Evolutionary conservation across 2,797 vertebrate genomes (phyloP).

Genomic region (Remorina albescens): DNA sequence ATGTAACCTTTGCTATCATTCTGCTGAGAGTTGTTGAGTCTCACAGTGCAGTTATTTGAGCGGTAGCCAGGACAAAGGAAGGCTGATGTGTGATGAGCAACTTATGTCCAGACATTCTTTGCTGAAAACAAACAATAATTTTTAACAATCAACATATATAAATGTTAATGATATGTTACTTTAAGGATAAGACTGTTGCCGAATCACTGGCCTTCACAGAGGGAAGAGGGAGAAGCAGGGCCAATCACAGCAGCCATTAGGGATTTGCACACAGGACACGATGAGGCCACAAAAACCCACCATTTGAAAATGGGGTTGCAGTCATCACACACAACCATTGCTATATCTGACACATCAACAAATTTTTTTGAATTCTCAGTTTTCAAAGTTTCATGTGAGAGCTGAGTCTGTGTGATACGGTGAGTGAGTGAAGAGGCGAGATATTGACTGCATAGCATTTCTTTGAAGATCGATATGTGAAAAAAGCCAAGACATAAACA

Average conservation of each 20-base stretch:
- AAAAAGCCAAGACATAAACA: constrained; percentile 44
- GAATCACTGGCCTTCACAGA: constrained; percentile 64
- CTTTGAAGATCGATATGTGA: constrained; percentile 61
- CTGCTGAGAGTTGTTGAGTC: constrained; percentile 9
- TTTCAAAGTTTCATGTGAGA: background rate
- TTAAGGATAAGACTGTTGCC: constrained; percentile 56
- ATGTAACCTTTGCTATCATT: constrained; percentile 5
- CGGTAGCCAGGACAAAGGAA: background rate
- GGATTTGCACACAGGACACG: constrained; percentile 58
- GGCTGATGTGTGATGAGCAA: constrained; percentile 67
- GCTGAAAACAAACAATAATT: background rate
- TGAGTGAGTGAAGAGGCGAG: constrained; percentile 34
- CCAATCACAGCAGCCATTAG: constrained; percentile 49
- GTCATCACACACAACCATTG: background rate
- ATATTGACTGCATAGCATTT: constrained; percentile 50
- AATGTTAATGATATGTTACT: constrained; percentile 20
- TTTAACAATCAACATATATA: background rate
- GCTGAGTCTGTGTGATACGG: constrained; percentile 55
- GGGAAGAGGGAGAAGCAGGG: constrained; percentile 46
- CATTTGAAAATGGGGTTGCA: background rate
- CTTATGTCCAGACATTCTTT: constrained; percentile 24
- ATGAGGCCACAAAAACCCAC: constrained; percentile 16
- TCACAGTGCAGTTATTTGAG: constrained; percentile 16
- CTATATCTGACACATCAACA: background rate
- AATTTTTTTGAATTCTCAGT: too few species aligned